Base-by-base conservation (phyloP, 2,797 vertebrate genomes). In the Pagetopsis macropterus region DNA sequence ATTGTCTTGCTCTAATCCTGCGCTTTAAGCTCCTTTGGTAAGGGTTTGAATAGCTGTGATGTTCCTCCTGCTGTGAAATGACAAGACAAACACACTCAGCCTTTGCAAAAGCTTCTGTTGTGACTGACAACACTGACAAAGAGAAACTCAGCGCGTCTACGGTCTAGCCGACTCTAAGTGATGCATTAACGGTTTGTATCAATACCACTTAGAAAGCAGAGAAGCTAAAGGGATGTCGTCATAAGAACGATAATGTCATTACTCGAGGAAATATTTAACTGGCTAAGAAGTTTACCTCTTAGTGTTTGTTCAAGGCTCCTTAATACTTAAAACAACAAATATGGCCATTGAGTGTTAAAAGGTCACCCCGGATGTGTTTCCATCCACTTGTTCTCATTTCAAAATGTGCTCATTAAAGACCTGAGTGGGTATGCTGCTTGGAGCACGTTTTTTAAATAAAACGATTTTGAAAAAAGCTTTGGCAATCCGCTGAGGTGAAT, bases 1-100 rank as follows among this genome's bases (percentile, higher is more conserved):
- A 81, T 62, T 60, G 65, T 84, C 76, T 69, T 23, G n/a, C 41
- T 76, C 46, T 84, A 85, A 88, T 91, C 77, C 79, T 14, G 21
- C 19, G 59, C 60, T 85, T 84, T 71, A 60, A 75, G 14, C 31
- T 76, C 52, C 52, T 59, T 78, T 79, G 58, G 33, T 79, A 65
- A 76, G 72, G 57, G 56, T 83, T 87, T 84, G 70, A 79, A 64
- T 70, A 75, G 55, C 68, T 66, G 44, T 77, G 61, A 81, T 84
- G 78, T 81, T 78, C 75, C 75, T 76, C 51, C 71, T 79, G 72
- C 76, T 81, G 70, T 80, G 54, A 77, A 83, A 82, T 82, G 33
- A 71, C 78, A 72, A 72, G 52, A 78, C 70, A 83, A 81, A 84
- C 72, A 76, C 56, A 80, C 74, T 65, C 65, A 52, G 56, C 4